Base-by-base conservation (phyloP, 2,113 vertebrate species). In the Osmerus mordax region DNA sequence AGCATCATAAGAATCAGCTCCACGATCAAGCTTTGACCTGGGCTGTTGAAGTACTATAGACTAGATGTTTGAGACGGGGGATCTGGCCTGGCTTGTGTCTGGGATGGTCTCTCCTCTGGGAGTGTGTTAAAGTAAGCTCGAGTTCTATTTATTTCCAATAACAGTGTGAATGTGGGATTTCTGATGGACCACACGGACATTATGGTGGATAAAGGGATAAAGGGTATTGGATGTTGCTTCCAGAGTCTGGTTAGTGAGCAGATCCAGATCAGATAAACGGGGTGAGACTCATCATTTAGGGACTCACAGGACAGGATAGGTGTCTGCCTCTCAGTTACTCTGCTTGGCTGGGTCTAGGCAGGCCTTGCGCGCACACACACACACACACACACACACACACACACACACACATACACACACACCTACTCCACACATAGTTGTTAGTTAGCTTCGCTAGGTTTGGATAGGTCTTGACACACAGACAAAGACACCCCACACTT, bases 311-410 rank as follows among this genome's bases (percentile, higher is more conserved):
- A 41, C 62, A 41, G 63, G 67, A 41, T 16, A 61, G 70, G 70
- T 59, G 62, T 69, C 68, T 41, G 41, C 67, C 69, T 73, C 68
- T 73, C 68, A 70, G 73, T 69, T 69, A 29, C 67, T 9, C 55
- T 21, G 16, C 53, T 36, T 56, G 36, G 68, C 55, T 47, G 56
- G 32, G 15, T 56, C 29, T 25, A 15, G 53, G 8, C 36, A 47
- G 36, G 28, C 28, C 16, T 16, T 16, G 62, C 41, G 1, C 9
- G 2, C 41, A 2, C 41, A 0, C 41, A 47, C 41, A 12, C 8
- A 47, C 9, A 12, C 41, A 47, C 41, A 47, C 41, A 47, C 9
- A 11, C 41, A 11, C 9, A 11, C 41, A 11, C 41, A 47, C 41
- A 47, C 41, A 47, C 41, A 11, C 9, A 47, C 41, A 47, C 9